Evolutionary conservation across 2,113 vertebrate genomes (phyloP).

Genomic region (Salvator merianae): DNA sequence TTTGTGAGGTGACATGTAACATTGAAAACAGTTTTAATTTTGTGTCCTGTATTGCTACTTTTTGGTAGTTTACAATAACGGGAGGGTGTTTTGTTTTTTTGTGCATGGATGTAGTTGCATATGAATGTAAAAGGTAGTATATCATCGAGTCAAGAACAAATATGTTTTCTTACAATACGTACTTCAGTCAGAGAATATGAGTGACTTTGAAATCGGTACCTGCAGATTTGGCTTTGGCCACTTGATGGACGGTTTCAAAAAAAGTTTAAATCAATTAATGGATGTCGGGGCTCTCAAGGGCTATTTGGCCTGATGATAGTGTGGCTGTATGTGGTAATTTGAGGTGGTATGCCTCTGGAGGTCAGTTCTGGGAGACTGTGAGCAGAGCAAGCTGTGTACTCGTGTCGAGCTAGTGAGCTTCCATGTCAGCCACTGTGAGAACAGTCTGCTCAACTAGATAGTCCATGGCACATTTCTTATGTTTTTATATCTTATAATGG

Average conservation of each 20-base stretch:
- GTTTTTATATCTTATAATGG: background rate
- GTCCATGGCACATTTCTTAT: background rate
- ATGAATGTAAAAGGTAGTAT: too few species aligned
- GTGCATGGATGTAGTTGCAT: background rate
- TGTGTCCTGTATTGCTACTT: background rate
- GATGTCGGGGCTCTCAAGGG: too few species aligned
- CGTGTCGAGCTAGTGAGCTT: too few species aligned
- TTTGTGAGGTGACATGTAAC: constrained; percentile 8
- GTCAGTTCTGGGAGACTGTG: too few species aligned
- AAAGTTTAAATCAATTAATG: too few species aligned
- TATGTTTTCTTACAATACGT: background rate
- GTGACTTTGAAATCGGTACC: too few species aligned
- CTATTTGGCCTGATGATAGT: too few species aligned
- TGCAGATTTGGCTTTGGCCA: too few species aligned
- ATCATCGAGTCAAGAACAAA: background rate
- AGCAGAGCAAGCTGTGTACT: too few species aligned
- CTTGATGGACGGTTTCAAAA: too few species aligned
- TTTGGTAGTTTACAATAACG: background rate
- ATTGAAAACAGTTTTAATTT: background rate
- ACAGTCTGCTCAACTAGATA: background rate
- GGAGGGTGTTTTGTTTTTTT: background rate
- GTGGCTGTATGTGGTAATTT: too few species aligned
- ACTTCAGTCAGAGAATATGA: background rate
- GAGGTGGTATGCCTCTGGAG: too few species aligned
- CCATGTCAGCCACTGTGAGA: background rate